Evolutionary conservation across 2,888 invertebrate species (phyloP).

Genomic region (Drosophila macrospina): DNA sequence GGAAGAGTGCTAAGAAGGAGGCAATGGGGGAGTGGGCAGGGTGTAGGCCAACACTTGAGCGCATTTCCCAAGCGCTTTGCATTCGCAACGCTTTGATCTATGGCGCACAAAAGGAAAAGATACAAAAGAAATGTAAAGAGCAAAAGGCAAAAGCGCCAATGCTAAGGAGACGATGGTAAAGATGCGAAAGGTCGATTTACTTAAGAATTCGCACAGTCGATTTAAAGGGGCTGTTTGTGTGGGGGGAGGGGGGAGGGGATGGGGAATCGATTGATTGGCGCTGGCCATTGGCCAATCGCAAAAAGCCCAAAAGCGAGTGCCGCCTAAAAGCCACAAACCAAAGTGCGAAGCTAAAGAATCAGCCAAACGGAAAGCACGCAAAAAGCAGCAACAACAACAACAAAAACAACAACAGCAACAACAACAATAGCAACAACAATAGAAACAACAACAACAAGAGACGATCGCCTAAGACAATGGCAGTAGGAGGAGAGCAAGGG

Average conservation of each 20-base stretch:
- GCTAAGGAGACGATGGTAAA: background rate
- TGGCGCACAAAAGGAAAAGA: constrained; percentile 33
- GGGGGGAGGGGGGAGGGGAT: too few relatives aligned
- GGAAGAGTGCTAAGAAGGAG: background rate
- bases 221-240: background rate
- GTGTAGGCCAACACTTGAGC: constrained; percentile 46
- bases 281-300: constrained; percentile 49
- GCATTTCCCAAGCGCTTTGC: constrained; percentile 58
- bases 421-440: constrained; percentile 10
- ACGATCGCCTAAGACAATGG: constrained; percentile 18
- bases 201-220: constrained; percentile 33
- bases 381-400: constrained; percentile 16
- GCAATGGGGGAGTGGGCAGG: background rate
- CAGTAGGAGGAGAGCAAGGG: background rate
- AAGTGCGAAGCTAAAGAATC: constrained; percentile 58
- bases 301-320: constrained; percentile 22
- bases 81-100: constrained; percentile 64
- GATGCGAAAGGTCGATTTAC: constrained; percentile 24
- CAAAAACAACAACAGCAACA: constrained; percentile 6
- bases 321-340: constrained; percentile 12
- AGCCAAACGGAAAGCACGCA: constrained; percentile 66
- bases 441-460: constrained; percentile 8
- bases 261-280: constrained; percentile 57
- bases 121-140: too few relatives aligned
- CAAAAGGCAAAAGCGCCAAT: constrained; percentile 24